phyloP scores from a whole-genome alignment of 2,888 invertebrate genomes.

The Lymantria dispar region DNA sequence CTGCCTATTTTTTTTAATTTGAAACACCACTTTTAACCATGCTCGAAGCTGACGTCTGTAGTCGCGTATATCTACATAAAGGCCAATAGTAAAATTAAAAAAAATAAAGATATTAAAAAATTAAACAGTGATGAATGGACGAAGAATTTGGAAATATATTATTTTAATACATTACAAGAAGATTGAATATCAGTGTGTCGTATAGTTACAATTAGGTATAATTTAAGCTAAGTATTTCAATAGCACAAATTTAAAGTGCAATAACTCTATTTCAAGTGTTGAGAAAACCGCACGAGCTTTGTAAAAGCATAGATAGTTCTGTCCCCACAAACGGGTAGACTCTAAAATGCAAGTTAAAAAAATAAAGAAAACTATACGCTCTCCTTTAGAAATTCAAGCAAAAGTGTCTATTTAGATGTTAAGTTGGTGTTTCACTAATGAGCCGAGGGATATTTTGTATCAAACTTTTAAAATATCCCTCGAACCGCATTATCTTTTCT shows the following conservation, averaged over 20 bases:
- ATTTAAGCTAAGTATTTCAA: constrained; percentile 43
- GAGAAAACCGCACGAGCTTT: constrained; percentile 52
- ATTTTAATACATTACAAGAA: constrained; percentile 78
- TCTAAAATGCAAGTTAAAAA: constrained; percentile 63
- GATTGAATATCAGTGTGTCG: constrained; percentile 45
- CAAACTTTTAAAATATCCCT: constrained; percentile 59
- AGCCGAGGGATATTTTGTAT: constrained; percentile 67
- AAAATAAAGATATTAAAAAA: constrained; percentile 22
- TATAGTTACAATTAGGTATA: constrained; percentile 42
- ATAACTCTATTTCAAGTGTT: constrained; percentile 60
- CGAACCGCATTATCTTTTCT: constrained; percentile 50
- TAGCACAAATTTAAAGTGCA: constrained; percentile 63
- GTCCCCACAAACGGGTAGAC: constrained; percentile 48
- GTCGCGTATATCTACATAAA: constrained; percentile 36
- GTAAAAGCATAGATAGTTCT: constrained; percentile 58
- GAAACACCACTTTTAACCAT: constrained; percentile 41
- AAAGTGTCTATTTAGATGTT: constrained; percentile 67
- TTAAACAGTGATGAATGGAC: constrained; percentile 34
- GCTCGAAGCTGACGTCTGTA: constrained; percentile 50
- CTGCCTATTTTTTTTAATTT: constrained; percentile 21
- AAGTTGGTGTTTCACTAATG: constrained; percentile 57
- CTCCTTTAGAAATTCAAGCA: constrained; percentile 62
- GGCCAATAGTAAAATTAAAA: constrained; percentile 43
- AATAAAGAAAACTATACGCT: constrained; percentile 58
- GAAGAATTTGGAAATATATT: constrained; percentile 35